Evolutionary conservation across 2,888 invertebrate species (phyloP), one percentile per base, ranked within the genome.

Genomic region (Cataglyphis cursor): DNA sequence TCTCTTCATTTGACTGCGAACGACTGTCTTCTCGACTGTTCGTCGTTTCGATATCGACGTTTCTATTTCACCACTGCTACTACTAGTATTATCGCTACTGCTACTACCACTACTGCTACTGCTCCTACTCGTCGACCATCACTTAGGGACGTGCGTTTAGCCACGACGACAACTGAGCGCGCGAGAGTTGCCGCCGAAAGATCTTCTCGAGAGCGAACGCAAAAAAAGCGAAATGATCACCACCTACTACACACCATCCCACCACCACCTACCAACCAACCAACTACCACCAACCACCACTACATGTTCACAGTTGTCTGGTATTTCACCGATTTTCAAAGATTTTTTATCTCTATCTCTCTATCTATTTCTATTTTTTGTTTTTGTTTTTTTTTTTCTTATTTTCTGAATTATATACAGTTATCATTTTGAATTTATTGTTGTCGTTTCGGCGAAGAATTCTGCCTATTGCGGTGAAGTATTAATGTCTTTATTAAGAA

Each of bases 291-390:
- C 93, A 93, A 93, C 94, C 92, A 94, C 94, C 92, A 94, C 93
- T 92, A 95, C 94, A 94, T 94, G 94, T 94, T 94, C 94, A 95
- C 94, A 94, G 92, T 93, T 94, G 90, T 94, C 94, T 95, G 94
- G 94, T 94, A 94, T 94, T 94, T 94, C 93, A 94, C 93, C 92
- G 92, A 92, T 94, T 94, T 94, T 93, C 92, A 93, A 94, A 92
- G 91, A 91, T 93, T 93, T 93, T 90, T 90, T 91, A 90, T 87
- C 81, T 83, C 85, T 87, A 41, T 66, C 15, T 75, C 6, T 74
- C 15, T 87, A 38, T 66, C 18, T 75, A 5, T 75, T 9, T 35
- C 21, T 68, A 28, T 68, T 57, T 44, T 64, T 51, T 10, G 9
- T 59, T 70, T 78, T 21, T 54, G 15, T 62, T 61, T 54, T 4